phyloP scores from a whole-genome alignment of 2,888 invertebrate genomes.

The Sylvicola cinctus region DNA sequence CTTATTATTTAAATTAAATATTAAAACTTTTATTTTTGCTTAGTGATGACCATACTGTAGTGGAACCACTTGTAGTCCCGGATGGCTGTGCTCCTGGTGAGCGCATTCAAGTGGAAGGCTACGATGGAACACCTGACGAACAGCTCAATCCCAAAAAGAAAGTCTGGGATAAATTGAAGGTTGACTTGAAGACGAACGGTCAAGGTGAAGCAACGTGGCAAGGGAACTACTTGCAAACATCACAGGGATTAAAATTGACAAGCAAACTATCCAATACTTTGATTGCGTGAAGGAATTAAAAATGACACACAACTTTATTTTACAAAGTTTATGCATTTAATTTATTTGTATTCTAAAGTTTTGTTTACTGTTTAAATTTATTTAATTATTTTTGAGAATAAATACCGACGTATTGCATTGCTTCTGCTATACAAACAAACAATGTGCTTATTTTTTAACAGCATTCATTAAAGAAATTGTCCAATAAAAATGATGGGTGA shows the following conservation, averaged over 20 bases:
- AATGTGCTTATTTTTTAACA: too few species aligned
- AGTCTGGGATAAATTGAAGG: slow-evolving; percentile 81
- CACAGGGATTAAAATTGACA: slow-evolving; percentile 49
- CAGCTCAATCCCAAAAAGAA: slow-evolving; percentile 90
- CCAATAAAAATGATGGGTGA: too few species aligned
- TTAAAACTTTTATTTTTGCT: slow-evolving; percentile 6
- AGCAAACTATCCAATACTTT: slow-evolving; percentile 63
- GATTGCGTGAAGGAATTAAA: slow-evolving; percentile 75
- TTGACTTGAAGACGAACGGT: slow-evolving; percentile 49
- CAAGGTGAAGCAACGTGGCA: slow-evolving; percentile 68
- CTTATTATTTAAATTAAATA: not conserved
- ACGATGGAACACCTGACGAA: slow-evolving; percentile 62
- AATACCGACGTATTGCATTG: not conserved
- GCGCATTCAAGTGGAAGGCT: slow-evolving; percentile 62
- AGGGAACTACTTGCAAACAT: slow-evolving; percentile 50
- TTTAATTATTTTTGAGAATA: not conserved
- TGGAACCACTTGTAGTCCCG: slow-evolving; percentile 72
- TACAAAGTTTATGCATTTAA: not conserved
- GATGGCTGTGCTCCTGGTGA: slow-evolving; percentile 61
- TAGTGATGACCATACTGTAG: slow-evolving; percentile 53
- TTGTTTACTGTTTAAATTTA: not conserved
- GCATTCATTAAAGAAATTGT: too few species aligned
- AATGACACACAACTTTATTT: too few species aligned
- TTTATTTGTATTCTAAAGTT: not conserved
- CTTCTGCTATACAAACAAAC: not conserved